Evolutionary conservation across 2,797 vertebrate genomes (phyloP), one percentile per base, ranked within the genome.

Genomic region (Gymnocypris eckloni): DNA sequence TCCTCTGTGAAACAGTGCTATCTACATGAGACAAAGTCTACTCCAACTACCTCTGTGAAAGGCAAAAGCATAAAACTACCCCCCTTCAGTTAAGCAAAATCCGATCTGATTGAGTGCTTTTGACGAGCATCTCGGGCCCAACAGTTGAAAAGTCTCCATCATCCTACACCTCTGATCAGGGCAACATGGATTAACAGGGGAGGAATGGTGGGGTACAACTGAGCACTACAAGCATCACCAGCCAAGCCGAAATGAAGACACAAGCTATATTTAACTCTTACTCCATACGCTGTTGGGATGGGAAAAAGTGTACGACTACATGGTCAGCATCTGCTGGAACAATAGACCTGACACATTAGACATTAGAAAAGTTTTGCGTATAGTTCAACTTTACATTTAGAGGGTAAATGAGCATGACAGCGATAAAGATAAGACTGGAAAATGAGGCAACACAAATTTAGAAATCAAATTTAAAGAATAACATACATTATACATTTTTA

Each of bases 241-340:
- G 82, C 87, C 91, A 88, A 91, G 80, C 83, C 87, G 91, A 91
- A 92, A 92, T 93, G 90, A 94, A 92, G 93, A 92, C 93, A 92
- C 76, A 83, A 41, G 83, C 94, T 96, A 94, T 94, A 95, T 95
- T 95, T 96, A 96, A 66, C 85, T 25, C 41, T 54, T 43, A 33
- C 61, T 61, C 72, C 82, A 48, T 52, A 33, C 39, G 33, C 84
- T 61, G 39, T 77, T 72, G 28, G 33, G 52, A 88, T 82, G 86
- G 85, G 85, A 72, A 86, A 89, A 72, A 52, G 61, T 70, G 67
- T 75, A 66, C 4, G 33, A 48, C 50, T 64, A 64, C 80, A 86
- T 50, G 48, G 45, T 83, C 77, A 86, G 83, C 64, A 66, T 59
- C 56, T 41, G 37, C 22, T 28, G 69, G 20, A 80, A 85, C 79